Percentiles rank a stretch among this genome's conserved stretches.
Evolutionary conservation across 2,113 vertebrate genomes (phyloP).

Genomic region (Galeopterus variegatus): DNA sequence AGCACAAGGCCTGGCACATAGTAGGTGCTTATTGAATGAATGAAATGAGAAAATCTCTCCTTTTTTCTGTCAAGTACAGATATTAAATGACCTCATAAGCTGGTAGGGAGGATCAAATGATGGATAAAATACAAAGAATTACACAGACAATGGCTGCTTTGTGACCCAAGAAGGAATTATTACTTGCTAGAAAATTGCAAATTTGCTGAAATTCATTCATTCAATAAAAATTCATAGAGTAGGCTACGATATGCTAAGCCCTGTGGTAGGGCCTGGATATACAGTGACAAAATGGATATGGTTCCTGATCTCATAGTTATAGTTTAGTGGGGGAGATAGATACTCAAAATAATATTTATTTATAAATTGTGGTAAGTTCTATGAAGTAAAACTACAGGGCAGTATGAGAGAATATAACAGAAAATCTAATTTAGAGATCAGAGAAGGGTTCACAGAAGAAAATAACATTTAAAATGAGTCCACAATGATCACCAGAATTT

Average conservation of each 20-base stretch:
- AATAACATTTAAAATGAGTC: constrained; percentile 60
- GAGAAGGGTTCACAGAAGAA: constrained; percentile 57
- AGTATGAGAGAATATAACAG: constrained; percentile 39
- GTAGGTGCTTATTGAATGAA: constrained; percentile 73
- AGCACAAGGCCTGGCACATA: constrained; percentile 72
- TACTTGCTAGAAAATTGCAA: constrained; percentile 41
- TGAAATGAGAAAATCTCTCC: constrained; percentile 65
- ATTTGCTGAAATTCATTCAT: constrained; percentile 71
- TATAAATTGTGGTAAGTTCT: constrained; percentile 35
- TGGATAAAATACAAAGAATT: constrained; percentile 67
- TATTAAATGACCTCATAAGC: constrained; percentile 75
- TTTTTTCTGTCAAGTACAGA: constrained; percentile 48
- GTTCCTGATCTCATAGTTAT: constrained; percentile 30
- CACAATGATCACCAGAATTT: constrained; percentile 15
- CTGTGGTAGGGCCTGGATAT: background rate
- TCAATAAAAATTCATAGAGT: constrained; percentile 66
- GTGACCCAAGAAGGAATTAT: constrained; percentile 1
- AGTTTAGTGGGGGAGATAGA: constrained; percentile 58
- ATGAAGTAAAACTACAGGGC: background rate
- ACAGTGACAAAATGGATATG: constrained; percentile 21
- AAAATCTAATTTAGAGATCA: constrained; percentile 64
- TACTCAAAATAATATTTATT: constrained; percentile 3
- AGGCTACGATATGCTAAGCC: background rate
- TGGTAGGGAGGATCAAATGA: constrained; percentile 65
- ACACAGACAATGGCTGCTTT: constrained; percentile 12